Evolutionary conservation across 1,140 invertebrate genomes (phyloP), one percentile per base, ranked within the genome.

Genomic region (Caenorhabditis remanei): DNA sequence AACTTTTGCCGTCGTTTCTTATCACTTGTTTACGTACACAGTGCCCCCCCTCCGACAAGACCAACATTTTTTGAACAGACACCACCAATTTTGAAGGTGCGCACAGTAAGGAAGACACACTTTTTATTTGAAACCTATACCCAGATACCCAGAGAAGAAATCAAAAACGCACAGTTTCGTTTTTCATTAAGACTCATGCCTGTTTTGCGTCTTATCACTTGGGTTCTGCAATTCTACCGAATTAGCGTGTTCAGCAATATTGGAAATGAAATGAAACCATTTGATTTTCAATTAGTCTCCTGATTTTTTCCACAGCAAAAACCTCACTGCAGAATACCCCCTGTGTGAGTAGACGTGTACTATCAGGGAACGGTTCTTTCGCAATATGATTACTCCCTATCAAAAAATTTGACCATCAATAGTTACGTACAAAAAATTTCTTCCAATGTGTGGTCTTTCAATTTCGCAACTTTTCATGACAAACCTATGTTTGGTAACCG

Each of bases 11-110:
- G 46, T 79, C 40, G 21, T 79, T 79, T 79, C 71, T 79, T 50
- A 79, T 79, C 71, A 79, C 46, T 79, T 79, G 71, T 79, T 79
- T 79, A 79, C 71, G 46, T 50, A 53, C 71, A 79, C 71, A 79
- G 65, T 71, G 65, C 65, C 65, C 65, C 65, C 41, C 61, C 65
- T 9, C 9, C 71, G 21, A 79, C 46, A n/a, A n/a, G 43, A n/a
- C 46, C 71, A 79, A 50, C 71, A 50, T 79, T 79, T 79, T 79
- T 79, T 24, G 71, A 79, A 79, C 43, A 79, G 46, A 50, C 71
- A 79, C 9, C 43, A 79, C 43, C 71, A 53, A 32, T 79, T 79
- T 79, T 13, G 40, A 32, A 79, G 71, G 46, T 79, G 71, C 43
- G 43, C 16, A 21, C 43, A 79, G n/a, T 24, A 14, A 50, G 9